Evolutionary conservation across 2,888 invertebrate genomes (phyloP), one percentile per base, ranked within the genome.

Genomic region (Phaonia tiefii): DNA sequence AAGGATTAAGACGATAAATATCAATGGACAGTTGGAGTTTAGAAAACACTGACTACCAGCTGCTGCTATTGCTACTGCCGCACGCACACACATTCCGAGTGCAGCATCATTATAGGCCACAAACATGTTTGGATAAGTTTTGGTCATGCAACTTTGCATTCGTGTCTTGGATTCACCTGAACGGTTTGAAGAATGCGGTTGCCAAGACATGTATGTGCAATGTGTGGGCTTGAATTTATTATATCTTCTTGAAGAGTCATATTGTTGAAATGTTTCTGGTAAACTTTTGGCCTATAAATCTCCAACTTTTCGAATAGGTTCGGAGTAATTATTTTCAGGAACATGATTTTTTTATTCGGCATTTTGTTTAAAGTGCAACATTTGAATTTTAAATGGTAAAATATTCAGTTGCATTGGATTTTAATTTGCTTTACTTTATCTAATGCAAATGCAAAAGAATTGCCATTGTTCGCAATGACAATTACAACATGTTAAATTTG

Each of bases 1-100:
- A 67, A 67, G 67, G 67, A 67, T 67, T 67, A 51, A 67, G 22
- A 67, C 67, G 26, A 67, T 67, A 67, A 67, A 67, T 67, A 67
- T 67, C 49, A 51, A 67, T 17, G 67, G 67, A 67, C 67, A 67
- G 26, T 51, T 51, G 10, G 63, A 63, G 42, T 63, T 39, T 4
- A 15, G 51, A 11, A 17, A n/a, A 49, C 15, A 49, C 49, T 5
- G 5, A 15, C 49, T 49, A n/a, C n/a, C n/a, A n/a, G 20, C 17
- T 22, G 20, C 22, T 20, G n/a, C n/a, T 49, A 3, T 49, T 22
- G 51, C 20, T 51, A 20, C 1, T 11, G 11, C 51, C 11, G 17
- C 15, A 49, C 49, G 17, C 15, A 49, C 49, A 15, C n/a, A 49
- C 49, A 49, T 49, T 60, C 39, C 26, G 49, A 17, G 20, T 54